Percentiles rank a stretch among this genome's conserved stretches.
Evolutionary conservation across 2,888 invertebrate species (phyloP).

Genomic region (Danaus chrysippus): DNA sequence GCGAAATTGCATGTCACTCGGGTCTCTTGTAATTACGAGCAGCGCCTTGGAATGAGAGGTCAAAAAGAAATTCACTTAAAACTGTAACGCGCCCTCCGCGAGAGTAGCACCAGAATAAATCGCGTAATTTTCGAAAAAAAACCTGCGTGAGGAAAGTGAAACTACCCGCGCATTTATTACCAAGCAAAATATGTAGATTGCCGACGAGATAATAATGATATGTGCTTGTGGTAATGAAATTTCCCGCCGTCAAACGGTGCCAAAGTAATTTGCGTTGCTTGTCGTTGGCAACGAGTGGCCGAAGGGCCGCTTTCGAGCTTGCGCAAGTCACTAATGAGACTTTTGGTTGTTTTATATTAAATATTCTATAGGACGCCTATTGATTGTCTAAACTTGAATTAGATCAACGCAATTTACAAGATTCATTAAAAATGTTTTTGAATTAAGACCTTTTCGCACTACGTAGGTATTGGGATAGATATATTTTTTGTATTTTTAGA

Average conservation of each 20-base stretch:
- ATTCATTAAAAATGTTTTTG: not conserved
- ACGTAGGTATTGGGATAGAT: not conserved
- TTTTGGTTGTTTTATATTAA: slow-evolving; percentile 53
- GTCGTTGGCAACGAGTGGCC: slow-evolving; percentile 73
- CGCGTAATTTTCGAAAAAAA: slow-evolving; percentile 76
- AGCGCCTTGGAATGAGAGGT: slow-evolving; percentile 76
- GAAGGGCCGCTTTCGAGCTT: slow-evolving; percentile 78
- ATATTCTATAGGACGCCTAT: not conserved
- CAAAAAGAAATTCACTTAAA: slow-evolving; percentile 79
- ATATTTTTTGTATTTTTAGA: slow-evolving; percentile 19
- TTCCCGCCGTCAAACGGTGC: slow-evolving; percentile 79
- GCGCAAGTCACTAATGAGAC: slow-evolving; percentile 75
- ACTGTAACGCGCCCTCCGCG: slow-evolving; percentile 76
- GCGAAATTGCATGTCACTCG: slow-evolving; percentile 66
- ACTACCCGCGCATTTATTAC: slow-evolving; percentile 77
- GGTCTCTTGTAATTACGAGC: slow-evolving; percentile 61
- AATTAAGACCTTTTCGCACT: not conserved
- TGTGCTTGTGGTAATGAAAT: slow-evolving; percentile 80
- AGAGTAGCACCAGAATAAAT: slow-evolving; percentile 62
- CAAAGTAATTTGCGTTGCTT: slow-evolving; percentile 79
- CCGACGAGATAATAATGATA: slow-evolving; percentile 77
- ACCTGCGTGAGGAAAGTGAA: slow-evolving; percentile 75
- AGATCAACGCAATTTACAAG: not conserved
- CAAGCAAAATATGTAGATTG: slow-evolving; percentile 79
- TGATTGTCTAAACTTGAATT: not conserved